A percentile compares a stretch with the other conserved stretches of the same genome.
These are phyloP conservation scores for Himalopsyche japonica DNA, from an alignment of 2,888 invertebrate species.

Conservation along the genomic window DNA sequence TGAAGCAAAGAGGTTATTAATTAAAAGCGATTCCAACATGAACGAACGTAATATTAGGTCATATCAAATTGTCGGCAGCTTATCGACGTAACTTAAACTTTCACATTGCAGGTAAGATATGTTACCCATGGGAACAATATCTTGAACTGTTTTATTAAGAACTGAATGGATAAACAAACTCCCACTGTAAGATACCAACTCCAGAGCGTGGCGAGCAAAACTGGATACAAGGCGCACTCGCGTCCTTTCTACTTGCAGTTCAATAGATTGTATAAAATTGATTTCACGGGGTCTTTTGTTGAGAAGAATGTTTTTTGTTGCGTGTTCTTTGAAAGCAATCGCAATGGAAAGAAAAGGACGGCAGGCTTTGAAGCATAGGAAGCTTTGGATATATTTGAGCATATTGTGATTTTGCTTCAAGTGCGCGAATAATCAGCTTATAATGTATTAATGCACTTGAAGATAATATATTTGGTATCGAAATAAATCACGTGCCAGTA, in stretches of 20 bases:
- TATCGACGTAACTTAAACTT: too few relatives aligned
- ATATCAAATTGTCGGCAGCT: too few relatives aligned
- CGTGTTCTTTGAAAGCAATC: background rate
- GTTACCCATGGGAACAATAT: too few relatives aligned
- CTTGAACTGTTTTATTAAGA: too few relatives aligned
- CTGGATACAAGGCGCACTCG: background rate
- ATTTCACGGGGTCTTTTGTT: background rate
- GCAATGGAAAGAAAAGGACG: background rate
- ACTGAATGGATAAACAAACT: background rate
- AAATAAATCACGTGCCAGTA: too few relatives aligned
- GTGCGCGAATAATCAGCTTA: background rate
- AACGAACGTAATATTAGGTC: too few relatives aligned
- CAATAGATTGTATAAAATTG: background rate
- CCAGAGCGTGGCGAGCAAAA: background rate
- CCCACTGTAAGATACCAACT: background rate
- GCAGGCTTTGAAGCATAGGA: background rate
- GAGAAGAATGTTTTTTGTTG: slow-evolving; percentile 4
- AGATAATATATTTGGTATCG: too few relatives aligned
- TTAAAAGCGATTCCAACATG: too few relatives aligned
- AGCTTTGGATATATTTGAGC: too few relatives aligned
- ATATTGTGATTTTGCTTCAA: background rate
- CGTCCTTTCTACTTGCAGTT: background rate
- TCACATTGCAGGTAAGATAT: too few relatives aligned
- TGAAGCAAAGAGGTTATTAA: too few relatives aligned
- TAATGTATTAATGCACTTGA: too few relatives aligned